Evolutionary conservation across 2,888 invertebrate species (phyloP).

Genomic region (Apomyelois bistriatella): DNA sequence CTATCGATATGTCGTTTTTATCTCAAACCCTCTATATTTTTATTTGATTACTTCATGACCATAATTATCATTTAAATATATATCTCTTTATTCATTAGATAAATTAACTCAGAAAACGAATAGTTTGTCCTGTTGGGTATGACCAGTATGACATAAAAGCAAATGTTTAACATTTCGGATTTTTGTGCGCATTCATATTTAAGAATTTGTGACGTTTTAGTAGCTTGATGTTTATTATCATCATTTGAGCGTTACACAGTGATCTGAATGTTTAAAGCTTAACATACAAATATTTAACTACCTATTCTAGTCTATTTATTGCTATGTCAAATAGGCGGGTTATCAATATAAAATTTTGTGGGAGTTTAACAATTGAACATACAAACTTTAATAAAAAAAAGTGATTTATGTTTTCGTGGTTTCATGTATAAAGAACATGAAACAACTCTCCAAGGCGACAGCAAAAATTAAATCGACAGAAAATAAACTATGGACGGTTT

Average conservation of each 20-base stretch:
- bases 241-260: slow-evolving; percentile 46
- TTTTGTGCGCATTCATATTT: slow-evolving; percentile 52
- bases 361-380: slow-evolving; percentile 57
- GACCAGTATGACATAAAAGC: slow-evolving; percentile 9
- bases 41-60: slow-evolving; percentile 13
- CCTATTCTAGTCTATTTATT: slow-evolving; percentile 77
- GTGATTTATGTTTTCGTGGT: slow-evolving; percentile 17
- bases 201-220: slow-evolving; percentile 17
- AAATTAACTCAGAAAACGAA: background rate
- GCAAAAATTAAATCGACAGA: slow-evolving; percentile 24
- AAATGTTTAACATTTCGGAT: slow-evolving; percentile 16
- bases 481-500: slow-evolving; percentile 57
- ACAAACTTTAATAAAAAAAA: slow-evolving; percentile 30
- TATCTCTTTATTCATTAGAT: slow-evolving; percentile 6
- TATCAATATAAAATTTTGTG: slow-evolving; percentile 64
- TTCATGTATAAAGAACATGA: slow-evolving; percentile 21
- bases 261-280: slow-evolving; percentile 58
- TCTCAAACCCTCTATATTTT: slow-evolving; percentile 28
- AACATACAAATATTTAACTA: slow-evolving; percentile 66
- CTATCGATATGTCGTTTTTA: slow-evolving; percentile 66
- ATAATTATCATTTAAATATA: slow-evolving; percentile 17
- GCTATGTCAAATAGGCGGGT: slow-evolving; percentile 79
- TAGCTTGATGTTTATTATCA: slow-evolving; percentile 27
- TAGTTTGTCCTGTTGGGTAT: background rate
- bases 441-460: slow-evolving; percentile 28